Percentiles rank a stretch among this genome's conserved stretches.
phyloP scores from a whole-genome alignment of 2,797 vertebrate genomes.

The Spinibarbus caldwelli region DNA sequence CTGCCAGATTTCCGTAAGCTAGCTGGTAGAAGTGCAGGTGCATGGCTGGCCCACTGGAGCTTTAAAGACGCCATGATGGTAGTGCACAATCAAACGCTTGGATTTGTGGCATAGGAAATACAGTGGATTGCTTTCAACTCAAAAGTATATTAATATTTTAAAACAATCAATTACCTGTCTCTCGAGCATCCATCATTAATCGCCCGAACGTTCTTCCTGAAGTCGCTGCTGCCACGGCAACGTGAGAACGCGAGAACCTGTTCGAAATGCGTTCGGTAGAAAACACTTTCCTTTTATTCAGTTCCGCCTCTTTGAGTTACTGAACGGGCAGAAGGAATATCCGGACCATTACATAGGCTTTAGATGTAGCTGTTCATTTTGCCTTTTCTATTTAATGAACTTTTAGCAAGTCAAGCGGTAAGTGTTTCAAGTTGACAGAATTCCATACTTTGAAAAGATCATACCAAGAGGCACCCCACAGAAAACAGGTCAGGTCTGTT shows the following conservation, averaged over 20 bases:
- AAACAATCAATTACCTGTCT: constrained; percentile 63
- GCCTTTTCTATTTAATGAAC: not conserved
- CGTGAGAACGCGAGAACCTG: constrained; percentile 53
- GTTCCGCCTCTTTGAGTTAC: constrained; percentile 40
- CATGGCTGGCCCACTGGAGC: not conserved
- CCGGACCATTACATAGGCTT: not conserved
- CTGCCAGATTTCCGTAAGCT: not conserved
- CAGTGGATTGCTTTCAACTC: not conserved
- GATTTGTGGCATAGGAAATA: not conserved
- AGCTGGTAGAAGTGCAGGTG: not conserved
- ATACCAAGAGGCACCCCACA: not conserved
- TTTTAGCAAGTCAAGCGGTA: not conserved
- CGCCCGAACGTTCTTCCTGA: constrained; percentile 21
- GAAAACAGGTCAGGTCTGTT: not conserved
- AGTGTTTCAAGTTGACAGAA: not conserved
- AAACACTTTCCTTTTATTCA: constrained; percentile 6
- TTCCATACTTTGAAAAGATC: not conserved
- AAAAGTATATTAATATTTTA: not conserved
- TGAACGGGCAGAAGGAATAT: not conserved
- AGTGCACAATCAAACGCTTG: not conserved
- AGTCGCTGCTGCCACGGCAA: constrained; percentile 74
- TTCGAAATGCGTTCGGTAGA: constrained; percentile 51
- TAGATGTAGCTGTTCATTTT: not conserved
- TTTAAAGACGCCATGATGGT: not conserved
- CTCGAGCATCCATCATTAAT: constrained; percentile 69